These are phyloP conservation scores for Montipora cactus DNA, from an alignment of 64 coral and sea anemone species.

Conservation along the genomic window DNA sequence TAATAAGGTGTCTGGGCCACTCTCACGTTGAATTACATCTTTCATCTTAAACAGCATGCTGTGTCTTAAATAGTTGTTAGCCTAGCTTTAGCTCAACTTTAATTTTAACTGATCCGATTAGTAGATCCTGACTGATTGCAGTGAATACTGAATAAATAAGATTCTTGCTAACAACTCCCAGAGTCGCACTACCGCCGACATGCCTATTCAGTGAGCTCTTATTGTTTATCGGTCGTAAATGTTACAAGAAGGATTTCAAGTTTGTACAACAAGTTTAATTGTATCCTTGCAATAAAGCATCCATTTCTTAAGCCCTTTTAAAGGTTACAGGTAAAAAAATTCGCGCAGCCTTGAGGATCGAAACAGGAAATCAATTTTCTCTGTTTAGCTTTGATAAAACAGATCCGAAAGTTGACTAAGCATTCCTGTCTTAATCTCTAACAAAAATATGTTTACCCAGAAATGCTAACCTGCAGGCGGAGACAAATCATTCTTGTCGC, in stretches of 20 bases:
- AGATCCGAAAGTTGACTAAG: neutral
- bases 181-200: neutral
- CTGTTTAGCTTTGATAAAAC: neutral
- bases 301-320: neutral
- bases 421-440: neutral
- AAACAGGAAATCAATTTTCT: neutral
- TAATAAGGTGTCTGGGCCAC: neutral
- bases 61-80: neutral
- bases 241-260: neutral
- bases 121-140: neutral
- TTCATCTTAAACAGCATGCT: neutral
- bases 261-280: neutral
- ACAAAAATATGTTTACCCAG: neutral
- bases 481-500: neutral
- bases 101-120: neutral
- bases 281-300: neutral
- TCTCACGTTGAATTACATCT: neutral
- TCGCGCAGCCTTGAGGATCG: neutral
- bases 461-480: neutral
- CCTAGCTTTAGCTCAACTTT: neutral
- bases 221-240: neutral
- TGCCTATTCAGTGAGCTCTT: neutral
- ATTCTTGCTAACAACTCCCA: no score
- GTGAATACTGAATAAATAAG: slow-evolving; percentile 13
- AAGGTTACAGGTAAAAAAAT: neutral